A percentile compares a stretch with the other conserved stretches of the same genome.
These are phyloP conservation scores for Pseudococcus viburni DNA, from an alignment of 2,888 invertebrate species.

Conservation along the genomic window DNA sequence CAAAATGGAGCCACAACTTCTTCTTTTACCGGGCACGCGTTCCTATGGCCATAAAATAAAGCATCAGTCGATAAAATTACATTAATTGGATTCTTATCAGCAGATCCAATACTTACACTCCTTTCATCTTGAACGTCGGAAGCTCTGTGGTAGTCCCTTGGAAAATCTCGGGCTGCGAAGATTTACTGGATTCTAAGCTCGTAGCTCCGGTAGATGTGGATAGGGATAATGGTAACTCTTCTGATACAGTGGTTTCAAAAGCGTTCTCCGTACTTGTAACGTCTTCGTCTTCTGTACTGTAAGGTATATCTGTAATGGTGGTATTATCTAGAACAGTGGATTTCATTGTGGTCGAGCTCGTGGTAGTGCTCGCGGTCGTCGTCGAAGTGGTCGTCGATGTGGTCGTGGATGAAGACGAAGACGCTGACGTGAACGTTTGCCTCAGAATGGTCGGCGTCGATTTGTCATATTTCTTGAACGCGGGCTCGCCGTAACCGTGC, in stretches of 20 bases:
- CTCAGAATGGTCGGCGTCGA: slow-evolving; percentile 71
- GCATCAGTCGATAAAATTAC: not conserved
- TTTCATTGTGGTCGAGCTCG: slow-evolving; percentile 67
- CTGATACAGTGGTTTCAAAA: slow-evolving; percentile 67
- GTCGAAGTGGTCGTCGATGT: slow-evolving; percentile 67
- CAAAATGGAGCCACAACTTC: slow-evolving; percentile 91
- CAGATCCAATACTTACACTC: slow-evolving; percentile 80
- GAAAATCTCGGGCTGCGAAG: slow-evolving; percentile 76
- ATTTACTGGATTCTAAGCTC: slow-evolving; percentile 69
- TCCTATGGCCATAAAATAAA: slow-evolving; percentile 74
- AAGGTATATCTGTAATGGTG: slow-evolving; percentile 56
- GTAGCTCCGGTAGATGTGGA: slow-evolving; percentile 69
- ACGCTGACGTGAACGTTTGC: slow-evolving; percentile 63
- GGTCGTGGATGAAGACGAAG: slow-evolving; percentile 71
- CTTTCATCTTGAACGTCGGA: slow-evolving; percentile 79
- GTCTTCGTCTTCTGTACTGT: slow-evolving; percentile 64
- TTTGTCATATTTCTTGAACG: slow-evolving; percentile 66
- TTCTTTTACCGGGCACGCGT: slow-evolving; percentile 92
- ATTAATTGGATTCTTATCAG: not conserved
- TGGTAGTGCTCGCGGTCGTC: slow-evolving; percentile 67
- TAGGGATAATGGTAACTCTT: slow-evolving; percentile 69
- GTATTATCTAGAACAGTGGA: slow-evolving; percentile 61
- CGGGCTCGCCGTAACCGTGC: slow-evolving; percentile 70
- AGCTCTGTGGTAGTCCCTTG: slow-evolving; percentile 83
- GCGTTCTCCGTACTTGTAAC: slow-evolving; percentile 70